phyloP scores from a whole-genome alignment of 2,113 vertebrate genomes.

The Oophaga pumilio region DNA sequence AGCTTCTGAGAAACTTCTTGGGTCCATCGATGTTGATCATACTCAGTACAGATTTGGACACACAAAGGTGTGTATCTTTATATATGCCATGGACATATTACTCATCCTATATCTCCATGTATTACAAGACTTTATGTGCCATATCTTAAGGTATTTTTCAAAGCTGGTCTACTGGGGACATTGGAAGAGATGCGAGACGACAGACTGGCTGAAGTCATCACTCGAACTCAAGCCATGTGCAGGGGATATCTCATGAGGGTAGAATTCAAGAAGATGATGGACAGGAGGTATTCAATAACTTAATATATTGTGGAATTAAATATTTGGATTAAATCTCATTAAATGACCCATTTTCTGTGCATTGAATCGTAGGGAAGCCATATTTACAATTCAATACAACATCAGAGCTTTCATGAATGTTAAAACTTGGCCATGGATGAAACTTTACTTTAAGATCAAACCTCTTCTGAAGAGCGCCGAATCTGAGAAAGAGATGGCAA shows the following conservation, averaged over 20 bases:
- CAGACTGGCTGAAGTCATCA: slow-evolving; percentile 86
- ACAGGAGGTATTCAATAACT: slow-evolving; percentile 75
- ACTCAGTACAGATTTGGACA: slow-evolving; percentile 87
- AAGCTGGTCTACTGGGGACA: slow-evolving; percentile 86
- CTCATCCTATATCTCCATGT: background rate
- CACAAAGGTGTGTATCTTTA: slow-evolving; percentile 76
- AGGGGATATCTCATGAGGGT: slow-evolving; percentile 83
- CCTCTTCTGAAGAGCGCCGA: slow-evolving; percentile 80
- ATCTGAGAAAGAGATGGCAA: slow-evolving; percentile 81
- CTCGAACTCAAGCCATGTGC: slow-evolving; percentile 87
- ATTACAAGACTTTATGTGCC: background rate
- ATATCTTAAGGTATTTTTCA: slow-evolving; percentile 86
- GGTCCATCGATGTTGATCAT: slow-evolving; percentile 83
- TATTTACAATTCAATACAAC: slow-evolving; percentile 84
- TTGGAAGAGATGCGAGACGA: slow-evolving; percentile 94
- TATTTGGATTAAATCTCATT: background rate
- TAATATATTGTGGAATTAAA: background rate
- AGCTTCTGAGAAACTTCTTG: slow-evolving; percentile 84
- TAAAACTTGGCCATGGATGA: slow-evolving; percentile 93
- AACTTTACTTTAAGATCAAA: slow-evolving; percentile 88
- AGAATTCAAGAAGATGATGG: slow-evolving; percentile 87
- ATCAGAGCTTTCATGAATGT: slow-evolving; percentile 89
- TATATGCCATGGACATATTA: too few relatives aligned
- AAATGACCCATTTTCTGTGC: background rate
- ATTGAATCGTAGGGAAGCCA: slow-evolving; percentile 71